Evolutionary conservation across 2,113 vertebrate genomes (phyloP).

Genomic region (Antigone vipio): DNA sequence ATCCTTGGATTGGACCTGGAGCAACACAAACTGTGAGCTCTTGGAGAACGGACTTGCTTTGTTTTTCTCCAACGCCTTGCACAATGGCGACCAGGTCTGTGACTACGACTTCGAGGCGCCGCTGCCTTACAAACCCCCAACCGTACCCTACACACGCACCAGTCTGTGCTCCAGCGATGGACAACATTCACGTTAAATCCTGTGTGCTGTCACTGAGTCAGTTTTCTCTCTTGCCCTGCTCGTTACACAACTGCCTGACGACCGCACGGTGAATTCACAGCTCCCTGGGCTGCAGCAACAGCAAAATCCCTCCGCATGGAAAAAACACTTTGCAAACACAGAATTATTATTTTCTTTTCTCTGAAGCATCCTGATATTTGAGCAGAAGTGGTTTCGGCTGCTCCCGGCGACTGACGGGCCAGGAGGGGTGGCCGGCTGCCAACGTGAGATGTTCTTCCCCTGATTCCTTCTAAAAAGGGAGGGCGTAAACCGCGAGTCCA

Average conservation of each 20-base stretch:
- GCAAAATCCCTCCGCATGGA: background rate
- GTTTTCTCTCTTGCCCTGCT: background rate
- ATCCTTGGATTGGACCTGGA: background rate
- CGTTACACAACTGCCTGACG: background rate
- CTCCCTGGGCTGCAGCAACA: background rate
- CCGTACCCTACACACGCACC: background rate
- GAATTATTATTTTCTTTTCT: background rate
- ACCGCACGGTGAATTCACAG: background rate
- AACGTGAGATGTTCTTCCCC: conserved; percentile 59
- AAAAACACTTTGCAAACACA: background rate
- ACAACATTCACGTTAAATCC: background rate
- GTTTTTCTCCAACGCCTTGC: background rate
- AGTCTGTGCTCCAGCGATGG: fast-evolving
- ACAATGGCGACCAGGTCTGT: fast-evolving
- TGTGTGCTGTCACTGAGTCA: background rate
- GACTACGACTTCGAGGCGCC: background rate
- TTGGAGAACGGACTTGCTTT: background rate
- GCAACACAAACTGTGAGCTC: background rate
- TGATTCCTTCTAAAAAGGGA: conserved; percentile 67
- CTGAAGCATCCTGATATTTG: conserved; percentile 39
- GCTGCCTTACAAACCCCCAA: background rate
- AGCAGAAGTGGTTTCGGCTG: conserved; percentile 18
- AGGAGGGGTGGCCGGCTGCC: conserved; percentile 37
- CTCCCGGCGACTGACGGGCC: conserved; percentile 11
- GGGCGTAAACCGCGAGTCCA: conserved; percentile 42